A percentile compares a stretch with the other conserved stretches of the same genome.
Conservation (phyloP, 2,797 vertebrate genomes). For the Muscicapa comitata region DNA sequence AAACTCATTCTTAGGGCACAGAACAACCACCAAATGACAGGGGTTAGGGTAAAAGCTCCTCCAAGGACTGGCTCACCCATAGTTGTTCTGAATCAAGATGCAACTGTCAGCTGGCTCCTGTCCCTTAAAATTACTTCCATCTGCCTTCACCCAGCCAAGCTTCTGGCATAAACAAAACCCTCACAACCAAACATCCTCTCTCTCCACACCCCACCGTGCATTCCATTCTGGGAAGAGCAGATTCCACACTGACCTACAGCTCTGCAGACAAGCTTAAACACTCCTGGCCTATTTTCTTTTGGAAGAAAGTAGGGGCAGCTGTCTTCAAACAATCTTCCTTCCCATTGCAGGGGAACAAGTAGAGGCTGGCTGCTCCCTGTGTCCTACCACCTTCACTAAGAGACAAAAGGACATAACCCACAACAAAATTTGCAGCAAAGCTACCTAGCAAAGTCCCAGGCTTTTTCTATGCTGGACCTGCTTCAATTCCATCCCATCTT, state of each 20-base stretch:
- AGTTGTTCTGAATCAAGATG: background rate
- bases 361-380: background rate
- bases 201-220: background rate
- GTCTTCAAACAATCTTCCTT: background rate
- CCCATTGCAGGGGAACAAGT: fast-evolving
- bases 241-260: background rate
- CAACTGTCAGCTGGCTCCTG: slow-evolving; percentile 6
- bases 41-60: background rate
- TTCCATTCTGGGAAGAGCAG: background rate
- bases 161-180: slow-evolving; percentile 7
- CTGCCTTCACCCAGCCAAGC: slow-evolving; percentile 1
- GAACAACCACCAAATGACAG: slow-evolving; percentile 8
- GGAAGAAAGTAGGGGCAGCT: background rate
- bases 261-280: background rate
- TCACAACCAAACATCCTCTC: background rate
- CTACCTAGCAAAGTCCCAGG: background rate
- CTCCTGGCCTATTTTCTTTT: background rate
- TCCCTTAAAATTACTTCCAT: slow-evolving; percentile 46
- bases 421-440: background rate
- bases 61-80: background rate
- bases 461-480: background rate
- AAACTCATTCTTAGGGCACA: background rate
- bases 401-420: background rate
- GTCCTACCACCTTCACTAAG: background rate
- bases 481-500: background rate